phyloP scores from a whole-genome alignment of 2,113 vertebrate species.

The Gallinago undulata region DNA sequence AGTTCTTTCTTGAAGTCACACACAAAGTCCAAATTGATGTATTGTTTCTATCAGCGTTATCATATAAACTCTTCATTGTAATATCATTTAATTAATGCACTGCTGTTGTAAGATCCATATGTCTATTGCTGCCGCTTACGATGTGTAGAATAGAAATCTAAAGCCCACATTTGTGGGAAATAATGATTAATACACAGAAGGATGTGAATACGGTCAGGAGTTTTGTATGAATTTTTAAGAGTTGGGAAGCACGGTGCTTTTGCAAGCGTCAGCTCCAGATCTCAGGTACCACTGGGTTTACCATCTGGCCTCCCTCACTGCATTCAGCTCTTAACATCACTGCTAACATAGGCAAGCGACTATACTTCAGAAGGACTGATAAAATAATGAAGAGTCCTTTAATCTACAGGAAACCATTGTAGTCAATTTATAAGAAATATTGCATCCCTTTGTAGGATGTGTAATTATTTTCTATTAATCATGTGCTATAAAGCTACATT shows the following conservation, averaged over 20 bases:
- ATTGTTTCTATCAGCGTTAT: not conserved
- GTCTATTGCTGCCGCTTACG: not conserved
- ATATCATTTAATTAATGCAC: constrained; percentile 10
- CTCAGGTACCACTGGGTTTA: constrained; percentile 61
- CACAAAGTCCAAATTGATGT: constrained; percentile 20
- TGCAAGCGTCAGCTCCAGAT: constrained; percentile 1
- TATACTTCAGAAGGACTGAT: constrained; percentile 79
- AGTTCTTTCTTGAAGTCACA: not conserved
- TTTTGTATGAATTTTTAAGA: not conserved
- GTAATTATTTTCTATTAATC: constrained; percentile 90
- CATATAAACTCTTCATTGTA: not conserved
- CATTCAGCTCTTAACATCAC: constrained; percentile 63
- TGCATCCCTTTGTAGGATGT: constrained; percentile 84
- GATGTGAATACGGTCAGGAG: not conserved
- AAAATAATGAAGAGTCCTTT: constrained; percentile 86
- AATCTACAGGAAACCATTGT: constrained; percentile 85
- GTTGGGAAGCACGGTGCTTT: not conserved
- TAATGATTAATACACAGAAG: not conserved
- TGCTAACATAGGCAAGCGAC: constrained; percentile 72
- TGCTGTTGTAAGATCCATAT: not conserved
- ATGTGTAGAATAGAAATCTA: not conserved
- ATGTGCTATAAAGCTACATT: constrained; percentile 85
- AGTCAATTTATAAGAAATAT: constrained; percentile 88
- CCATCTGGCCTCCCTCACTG: constrained; percentile 76
- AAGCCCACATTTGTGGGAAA: constrained; percentile 2